Evolutionary conservation across 2,888 invertebrate species (phyloP), one percentile per base, ranked within the genome.

Genomic region (Monopis laevigella): DNA sequence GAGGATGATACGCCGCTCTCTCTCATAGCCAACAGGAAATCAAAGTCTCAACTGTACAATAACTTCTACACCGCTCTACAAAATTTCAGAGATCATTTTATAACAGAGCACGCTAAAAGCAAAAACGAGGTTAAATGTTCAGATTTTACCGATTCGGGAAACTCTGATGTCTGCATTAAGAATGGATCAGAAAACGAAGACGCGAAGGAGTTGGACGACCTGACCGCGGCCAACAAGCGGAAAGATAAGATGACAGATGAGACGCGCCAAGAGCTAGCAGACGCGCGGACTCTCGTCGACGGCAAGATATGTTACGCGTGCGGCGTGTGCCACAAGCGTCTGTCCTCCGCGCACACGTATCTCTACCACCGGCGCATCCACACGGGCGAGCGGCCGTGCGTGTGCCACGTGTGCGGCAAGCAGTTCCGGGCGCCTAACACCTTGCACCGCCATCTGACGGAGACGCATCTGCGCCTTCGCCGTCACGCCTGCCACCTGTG

Each of bases 361-460:
- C 62, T 82, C 30, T 84, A 83, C 70, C 88, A 88, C 55, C 69
- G 75, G 55, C 71, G 86, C 10, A 87, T 87, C 42, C 87, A 88
- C 56, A 84, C 86, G 5, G 87, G 86, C 2, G 87, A 87, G 61
- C 71, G 85, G 35, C 85, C 87, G 1, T 87, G 83, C 59, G 84
- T 85, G 1, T 40, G 43, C 88, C 86, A 88, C 58, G 55, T 86
- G 13, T 88, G 88, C 57, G 87, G 87, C 2, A 86, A 85, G 50
- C 84, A 84, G 54, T 88, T 88, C 62, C 73, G 87, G 14, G 83
- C 86, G n/a, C 85, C 85, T 11, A 83, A 83, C 60, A 87, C 86
- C 1, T 62, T 88, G 17, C 82, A 82, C 34, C 68, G 87, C 1
- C 88, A 88, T 53, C 52, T 87, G 16, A 72, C 82, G 14, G 85